Evolutionary conservation across 2,888 invertebrate genomes (phyloP), one percentile per base, ranked within the genome.

Genomic region (Pseudococcus longispinus): DNA sequence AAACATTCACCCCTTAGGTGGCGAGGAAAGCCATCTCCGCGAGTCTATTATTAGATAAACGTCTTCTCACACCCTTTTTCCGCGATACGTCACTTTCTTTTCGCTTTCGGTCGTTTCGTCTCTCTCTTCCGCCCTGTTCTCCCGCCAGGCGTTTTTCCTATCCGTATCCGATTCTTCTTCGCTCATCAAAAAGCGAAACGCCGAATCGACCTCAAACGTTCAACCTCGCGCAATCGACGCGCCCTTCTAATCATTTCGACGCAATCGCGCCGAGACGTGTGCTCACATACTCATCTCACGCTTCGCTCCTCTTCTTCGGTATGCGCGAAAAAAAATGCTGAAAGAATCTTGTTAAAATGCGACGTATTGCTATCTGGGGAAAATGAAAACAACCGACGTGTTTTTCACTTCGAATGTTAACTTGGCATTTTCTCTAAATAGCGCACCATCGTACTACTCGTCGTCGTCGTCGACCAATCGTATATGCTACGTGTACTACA

Each of bases 31-130:
- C 42, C 77, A 80, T 29, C 77, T 74, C 77, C 77, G 20, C 77
- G 77, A 86, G 77, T 86, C 77, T 86, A 86, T 86, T 86, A 77
- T 86, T 86, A 86, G 86, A 86, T 86, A 80, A 86, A 86, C 77
- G 77, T 86, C 86, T 86, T 77, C 86, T 77, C 86, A 77, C 86
- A 77, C 86, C 86, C 86, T 86, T 86, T 84, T 60, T 84, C 60
- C 84, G 60, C 84, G 84, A 55, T 55, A 84, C 60, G 51, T 55
- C 84, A 60, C 60, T 84, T 84, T 84, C 84, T 84, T 84, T 80
- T 80, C 77, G 42, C 77, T 80, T 80, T 37, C 77, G 77, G 77
- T n/a, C 32, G 42, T 42, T 80, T 20, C 77, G 74, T 32, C n/a
- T 32, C 77, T 77, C 77, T 8, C n/a, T n/a, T n/a, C 20, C 42